Percentiles rank a stretch among this genome's conserved stretches.
Evolutionary conservation across 2,113 vertebrate genomes (phyloP).

Genomic region (Fulmarus glacialis): DNA sequence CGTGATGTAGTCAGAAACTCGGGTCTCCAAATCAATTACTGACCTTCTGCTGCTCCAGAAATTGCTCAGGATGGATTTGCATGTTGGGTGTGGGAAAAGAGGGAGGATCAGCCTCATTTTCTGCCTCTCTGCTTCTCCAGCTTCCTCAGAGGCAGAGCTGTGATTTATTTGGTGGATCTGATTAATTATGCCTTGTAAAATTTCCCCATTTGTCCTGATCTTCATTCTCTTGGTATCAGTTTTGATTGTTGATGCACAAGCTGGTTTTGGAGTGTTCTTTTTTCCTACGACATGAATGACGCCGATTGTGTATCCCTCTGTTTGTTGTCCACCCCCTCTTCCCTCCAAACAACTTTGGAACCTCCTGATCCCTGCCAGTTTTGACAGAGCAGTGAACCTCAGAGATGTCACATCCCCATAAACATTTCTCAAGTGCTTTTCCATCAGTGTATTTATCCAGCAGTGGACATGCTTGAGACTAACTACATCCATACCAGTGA

Average conservation of each 20-base stretch:
- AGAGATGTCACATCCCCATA: not conserved
- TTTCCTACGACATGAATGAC: fast-evolving
- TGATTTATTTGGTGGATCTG: not conserved
- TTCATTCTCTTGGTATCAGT: not conserved
- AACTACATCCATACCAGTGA: not conserved
- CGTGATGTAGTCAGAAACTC: not conserved
- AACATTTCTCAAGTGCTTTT: not conserved
- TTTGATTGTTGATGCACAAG: not conserved
- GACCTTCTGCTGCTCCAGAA: constrained; percentile 7
- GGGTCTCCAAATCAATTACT: constrained; percentile 4
- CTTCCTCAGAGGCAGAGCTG: not conserved
- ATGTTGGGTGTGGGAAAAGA: not conserved
- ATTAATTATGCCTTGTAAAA: not conserved
- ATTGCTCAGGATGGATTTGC: constrained; percentile 3
- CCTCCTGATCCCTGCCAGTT: not conserved
- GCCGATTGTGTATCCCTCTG: not conserved
- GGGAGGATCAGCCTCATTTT: not conserved
- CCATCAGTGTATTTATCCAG: not conserved
- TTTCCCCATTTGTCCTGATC: not conserved
- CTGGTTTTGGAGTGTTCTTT: not conserved
- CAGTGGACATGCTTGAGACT: not conserved
- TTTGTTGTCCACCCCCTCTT: not conserved
- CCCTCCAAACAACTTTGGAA: not conserved
- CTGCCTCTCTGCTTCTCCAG: not conserved
- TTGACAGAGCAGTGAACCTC: not conserved